These are phyloP conservation scores for Oegoconia quadripuncta DNA, from an alignment of 2,888 invertebrate genomes.

Conservation along the genomic window DNA sequence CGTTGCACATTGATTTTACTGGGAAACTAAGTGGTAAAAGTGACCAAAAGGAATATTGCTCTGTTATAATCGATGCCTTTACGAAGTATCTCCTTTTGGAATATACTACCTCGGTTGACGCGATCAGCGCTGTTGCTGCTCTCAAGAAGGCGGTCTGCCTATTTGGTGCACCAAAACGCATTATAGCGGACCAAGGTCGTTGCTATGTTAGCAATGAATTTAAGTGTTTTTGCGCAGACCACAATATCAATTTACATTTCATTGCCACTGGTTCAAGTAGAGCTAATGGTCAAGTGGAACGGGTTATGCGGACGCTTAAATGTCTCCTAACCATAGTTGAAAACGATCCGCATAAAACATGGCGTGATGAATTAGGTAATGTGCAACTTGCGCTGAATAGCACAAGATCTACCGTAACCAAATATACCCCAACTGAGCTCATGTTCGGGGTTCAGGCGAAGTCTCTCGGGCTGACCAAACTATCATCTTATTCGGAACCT, in stretches of 20 bases:
- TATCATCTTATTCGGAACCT: too few relatives aligned
- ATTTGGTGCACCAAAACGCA: conserved; percentile 17
- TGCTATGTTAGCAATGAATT: conserved; percentile 17
- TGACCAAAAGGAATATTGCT: conserved; percentile 8
- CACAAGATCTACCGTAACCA: conserved; percentile 15
- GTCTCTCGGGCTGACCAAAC: too few relatives aligned
- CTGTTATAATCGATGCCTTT: conserved; percentile 14
- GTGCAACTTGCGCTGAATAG: conserved; percentile 23
- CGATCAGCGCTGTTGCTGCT: conserved; percentile 11
- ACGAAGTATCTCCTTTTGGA: conserved; percentile 22
- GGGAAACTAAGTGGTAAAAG: conserved; percentile 10
- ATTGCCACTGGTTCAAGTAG: conserved; percentile 17
- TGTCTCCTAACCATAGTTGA: conserved; percentile 20
- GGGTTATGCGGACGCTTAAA: conserved; percentile 20
- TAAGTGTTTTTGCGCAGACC: conserved; percentile 10
- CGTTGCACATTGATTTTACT: conserved; percentile 11
- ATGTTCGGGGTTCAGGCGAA: too few relatives aligned
- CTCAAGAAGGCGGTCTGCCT: conserved; percentile 12
- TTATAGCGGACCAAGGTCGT: conserved; percentile 21
- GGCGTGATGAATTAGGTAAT: conserved; percentile 23
- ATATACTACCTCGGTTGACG: conserved; percentile 14
- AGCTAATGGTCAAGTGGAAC: conserved; percentile 21
- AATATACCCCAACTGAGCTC: conserved; percentile 17
- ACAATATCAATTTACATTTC: conserved; percentile 17
- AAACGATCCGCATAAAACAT: conserved; percentile 12